phyloP scores from a whole-genome alignment of 2,113 vertebrate genomes.

The Cyanistes caeruleus region DNA sequence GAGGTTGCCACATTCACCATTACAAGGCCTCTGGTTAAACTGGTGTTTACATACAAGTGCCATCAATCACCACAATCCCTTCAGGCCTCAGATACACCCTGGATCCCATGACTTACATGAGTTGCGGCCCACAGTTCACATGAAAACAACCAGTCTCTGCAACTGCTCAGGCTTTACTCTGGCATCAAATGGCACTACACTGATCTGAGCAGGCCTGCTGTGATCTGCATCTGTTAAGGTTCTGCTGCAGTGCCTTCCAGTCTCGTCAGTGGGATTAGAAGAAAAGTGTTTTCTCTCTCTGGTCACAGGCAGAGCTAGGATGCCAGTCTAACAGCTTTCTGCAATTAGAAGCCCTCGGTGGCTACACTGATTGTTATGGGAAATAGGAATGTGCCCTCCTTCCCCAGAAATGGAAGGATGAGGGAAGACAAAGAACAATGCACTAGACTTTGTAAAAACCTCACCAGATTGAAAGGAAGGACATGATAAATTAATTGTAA shows the following conservation, averaged over 20 bases:
- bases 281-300: background rate
- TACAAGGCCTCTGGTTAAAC: background rate
- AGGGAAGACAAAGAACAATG: conserved; percentile 29
- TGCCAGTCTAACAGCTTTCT: background rate
- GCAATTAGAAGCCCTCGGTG: background rate
- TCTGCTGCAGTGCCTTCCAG: background rate
- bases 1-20: background rate
- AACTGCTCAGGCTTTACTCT: background rate
- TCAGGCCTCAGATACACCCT: background rate
- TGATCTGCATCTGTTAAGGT: background rate
- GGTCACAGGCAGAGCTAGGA: background rate
- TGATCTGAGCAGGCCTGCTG: background rate
- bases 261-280: background rate
- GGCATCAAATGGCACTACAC: background rate
- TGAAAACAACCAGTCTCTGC: accelerated
- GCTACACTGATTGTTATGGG: background rate
- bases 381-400: background rate
- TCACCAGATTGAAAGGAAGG: background rate
- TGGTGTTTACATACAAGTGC: background rate
- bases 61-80: background rate
- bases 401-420: background rate
- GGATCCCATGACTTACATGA: background rate
- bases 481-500: conserved; percentile 17
- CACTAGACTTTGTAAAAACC: background rate
- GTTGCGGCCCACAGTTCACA: background rate